Conservation (phyloP, 2,797 vertebrate species). For the Anableps anableps region DNA sequence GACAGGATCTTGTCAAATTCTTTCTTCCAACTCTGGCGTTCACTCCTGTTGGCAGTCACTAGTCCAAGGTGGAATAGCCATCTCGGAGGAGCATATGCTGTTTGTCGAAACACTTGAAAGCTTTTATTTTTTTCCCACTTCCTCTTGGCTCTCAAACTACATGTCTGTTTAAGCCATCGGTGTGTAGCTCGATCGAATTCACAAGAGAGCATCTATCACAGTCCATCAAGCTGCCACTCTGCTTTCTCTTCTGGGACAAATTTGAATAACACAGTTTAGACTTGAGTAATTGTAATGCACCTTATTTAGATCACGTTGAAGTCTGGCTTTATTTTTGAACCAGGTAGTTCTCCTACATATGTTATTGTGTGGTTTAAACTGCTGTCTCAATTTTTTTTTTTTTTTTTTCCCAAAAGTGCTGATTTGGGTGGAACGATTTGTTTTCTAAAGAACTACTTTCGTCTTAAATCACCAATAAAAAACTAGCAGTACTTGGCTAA, state of each 20-base stretch:
- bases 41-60: conserved; percentile 74
- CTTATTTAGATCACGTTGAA: not conserved
- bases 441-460: conserved; percentile 31
- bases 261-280: conserved; percentile 57
- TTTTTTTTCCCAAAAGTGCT: conserved; percentile 45
- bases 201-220: conserved; percentile 79
- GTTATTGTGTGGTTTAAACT: conserved; percentile 52
- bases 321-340: conserved; percentile 24
- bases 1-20: conserved; percentile 79
- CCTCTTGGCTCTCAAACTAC: conserved; percentile 70
- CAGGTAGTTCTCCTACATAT: conserved; percentile 22
- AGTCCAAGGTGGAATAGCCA: conserved; percentile 79
- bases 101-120: conserved; percentile 79
- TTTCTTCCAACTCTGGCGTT: conserved; percentile 68
- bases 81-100: conserved; percentile 84
- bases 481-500: conserved; percentile 11
- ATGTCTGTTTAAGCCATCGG: conserved; percentile 81
- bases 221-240: conserved; percentile 68
- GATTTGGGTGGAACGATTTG: conserved; percentile 46
- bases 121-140: conserved; percentile 38
- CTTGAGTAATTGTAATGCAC: conserved; percentile 41
- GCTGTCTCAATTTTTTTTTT: conserved; percentile 35
- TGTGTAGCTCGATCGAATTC: conserved; percentile 76
- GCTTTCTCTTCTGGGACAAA: conserved; percentile 55
- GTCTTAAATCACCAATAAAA: too few relatives aligned